These are phyloP conservation scores for Gobio gobio DNA, from an alignment of 2,113 vertebrate species.

Conservation along the genomic window DNA sequence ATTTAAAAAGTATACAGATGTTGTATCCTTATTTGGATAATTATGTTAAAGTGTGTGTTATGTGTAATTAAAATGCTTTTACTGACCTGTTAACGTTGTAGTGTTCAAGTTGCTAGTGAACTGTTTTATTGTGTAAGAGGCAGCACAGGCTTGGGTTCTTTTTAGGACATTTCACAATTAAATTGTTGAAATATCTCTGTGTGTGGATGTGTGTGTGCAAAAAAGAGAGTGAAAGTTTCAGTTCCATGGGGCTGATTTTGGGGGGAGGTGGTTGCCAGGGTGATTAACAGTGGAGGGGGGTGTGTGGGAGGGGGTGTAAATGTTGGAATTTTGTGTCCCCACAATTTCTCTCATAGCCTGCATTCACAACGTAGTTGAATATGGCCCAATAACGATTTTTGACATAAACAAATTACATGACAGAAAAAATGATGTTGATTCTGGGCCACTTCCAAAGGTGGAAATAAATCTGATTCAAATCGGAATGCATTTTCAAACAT, in stretches of 20 bases:
- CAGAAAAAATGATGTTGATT: background rate
- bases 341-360: conserved; percentile 29
- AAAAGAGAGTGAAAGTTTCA: conserved; percentile 51
- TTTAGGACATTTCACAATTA: conserved; percentile 30
- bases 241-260: conserved; percentile 51
- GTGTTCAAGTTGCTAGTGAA: conserved; percentile 28
- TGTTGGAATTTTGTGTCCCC: conserved; percentile 67
- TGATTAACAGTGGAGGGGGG: conserved; percentile 40
- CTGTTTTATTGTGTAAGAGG: conserved; percentile 23
- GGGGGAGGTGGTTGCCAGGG: conserved; percentile 48
- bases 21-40: no score
- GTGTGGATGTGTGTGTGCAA: background rate
- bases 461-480: background rate
- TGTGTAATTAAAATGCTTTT: conserved; percentile 43
- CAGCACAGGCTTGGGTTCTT: background rate
- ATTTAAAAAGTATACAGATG: no score
- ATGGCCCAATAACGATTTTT: background rate
- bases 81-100: conserved; percentile 35
- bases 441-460: background rate
- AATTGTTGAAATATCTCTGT: background rate
- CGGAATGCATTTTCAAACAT: background rate
- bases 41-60: conserved; percentile 19
- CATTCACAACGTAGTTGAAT: background rate
- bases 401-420: background rate
- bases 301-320: conserved; percentile 61